These are phyloP conservation scores for Mastomys natalensis DNA, from an alignment of 2,113 vertebrate species.

Conservation along the genomic window DNA sequence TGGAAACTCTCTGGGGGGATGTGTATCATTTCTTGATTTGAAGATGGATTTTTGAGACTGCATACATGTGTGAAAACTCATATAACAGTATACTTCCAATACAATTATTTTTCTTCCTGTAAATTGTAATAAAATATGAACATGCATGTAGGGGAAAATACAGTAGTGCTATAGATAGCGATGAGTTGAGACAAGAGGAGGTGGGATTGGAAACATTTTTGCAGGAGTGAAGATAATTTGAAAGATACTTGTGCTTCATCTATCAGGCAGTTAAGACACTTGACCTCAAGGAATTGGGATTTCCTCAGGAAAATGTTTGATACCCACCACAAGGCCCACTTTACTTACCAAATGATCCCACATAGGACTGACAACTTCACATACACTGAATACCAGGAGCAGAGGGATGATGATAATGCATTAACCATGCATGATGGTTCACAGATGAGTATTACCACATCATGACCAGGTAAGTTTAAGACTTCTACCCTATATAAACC, in stretches of 20 bases:
- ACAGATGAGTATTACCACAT: neutral
- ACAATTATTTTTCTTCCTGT: neutral
- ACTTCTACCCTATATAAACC: neutral
- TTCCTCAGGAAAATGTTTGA: neutral
- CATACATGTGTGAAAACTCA: slow-evolving; percentile 7
- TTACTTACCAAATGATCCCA: neutral
- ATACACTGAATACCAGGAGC: neutral
- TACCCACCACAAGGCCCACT: neutral
- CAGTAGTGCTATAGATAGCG: neutral
- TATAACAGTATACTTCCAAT: neutral
- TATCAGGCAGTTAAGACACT: neutral
- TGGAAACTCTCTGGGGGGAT: neutral
- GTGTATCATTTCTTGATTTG: neutral
- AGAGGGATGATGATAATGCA: neutral
- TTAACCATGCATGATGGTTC: neutral
- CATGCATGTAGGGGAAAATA: neutral
- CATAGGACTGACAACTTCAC: neutral
- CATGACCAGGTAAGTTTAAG: neutral
- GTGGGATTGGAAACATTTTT: neutral
- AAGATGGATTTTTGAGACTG: neutral
- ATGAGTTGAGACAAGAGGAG: neutral
- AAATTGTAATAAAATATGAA: neutral
- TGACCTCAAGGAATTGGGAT: neutral
- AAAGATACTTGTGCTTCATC: neutral
- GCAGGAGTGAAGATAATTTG: neutral